These are phyloP conservation scores for Hydrozoanthus gracilis DNA, from an alignment of 92 coral and sea anemone genomes.

Conservation along the genomic window DNA sequence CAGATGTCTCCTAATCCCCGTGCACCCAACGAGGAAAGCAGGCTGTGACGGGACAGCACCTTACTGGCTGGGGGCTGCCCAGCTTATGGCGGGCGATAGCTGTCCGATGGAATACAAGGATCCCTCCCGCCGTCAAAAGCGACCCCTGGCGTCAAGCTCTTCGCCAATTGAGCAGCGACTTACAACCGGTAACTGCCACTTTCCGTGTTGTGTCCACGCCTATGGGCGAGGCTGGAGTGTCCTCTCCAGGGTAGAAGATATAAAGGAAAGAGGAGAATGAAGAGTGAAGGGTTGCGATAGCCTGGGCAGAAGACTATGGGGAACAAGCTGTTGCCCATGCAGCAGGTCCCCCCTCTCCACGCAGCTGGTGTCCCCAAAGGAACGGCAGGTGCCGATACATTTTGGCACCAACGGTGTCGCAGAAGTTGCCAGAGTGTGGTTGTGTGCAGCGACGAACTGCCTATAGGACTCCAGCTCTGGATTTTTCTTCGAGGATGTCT, in stretches of 20 bases:
- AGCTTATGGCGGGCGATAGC: too few species aligned
- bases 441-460: too few species aligned
- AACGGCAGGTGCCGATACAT: not conserved
- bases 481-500: too few species aligned
- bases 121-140: conserved; percentile 1
- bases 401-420: too few species aligned
- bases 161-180: not conserved
- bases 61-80: too few species aligned
- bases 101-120: not conserved
- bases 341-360: not conserved
- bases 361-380: conserved; percentile 13
- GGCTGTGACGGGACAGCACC: too few species aligned
- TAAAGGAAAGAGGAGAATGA: not conserved
- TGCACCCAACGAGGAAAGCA: conserved; percentile 25
- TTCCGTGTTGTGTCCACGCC: conserved; percentile 4
- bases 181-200: conserved; percentile 24
- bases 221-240: not conserved
- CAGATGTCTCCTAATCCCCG: conserved; percentile 25
- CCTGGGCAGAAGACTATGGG: not conserved
- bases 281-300: not conserved
- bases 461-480: too few species aligned
- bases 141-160: conserved; percentile 22
- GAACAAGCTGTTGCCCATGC: too few species aligned
- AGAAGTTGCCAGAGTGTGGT: too few species aligned
- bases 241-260: not conserved